phyloP scores from a whole-genome alignment of 2,888 invertebrate species.

The Trilocha varians region DNA sequence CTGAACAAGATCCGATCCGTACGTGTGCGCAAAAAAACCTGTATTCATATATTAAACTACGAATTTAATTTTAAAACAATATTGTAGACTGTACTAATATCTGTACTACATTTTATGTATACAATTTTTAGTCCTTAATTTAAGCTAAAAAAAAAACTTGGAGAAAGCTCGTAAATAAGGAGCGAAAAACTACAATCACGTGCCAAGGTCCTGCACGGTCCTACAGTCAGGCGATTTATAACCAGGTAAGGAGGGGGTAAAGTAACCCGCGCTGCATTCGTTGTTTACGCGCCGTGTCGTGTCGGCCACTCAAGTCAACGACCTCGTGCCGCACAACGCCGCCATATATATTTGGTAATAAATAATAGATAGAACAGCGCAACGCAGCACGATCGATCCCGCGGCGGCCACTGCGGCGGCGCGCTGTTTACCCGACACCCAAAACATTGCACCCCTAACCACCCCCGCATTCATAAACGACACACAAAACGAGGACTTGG shows the following conservation, averaged over 20 bases:
- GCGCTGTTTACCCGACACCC: conserved; percentile 28
- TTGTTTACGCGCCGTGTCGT: conserved; percentile 53
- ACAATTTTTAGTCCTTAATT: too few relatives aligned
- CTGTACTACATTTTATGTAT: too few relatives aligned
- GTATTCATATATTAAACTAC: too few relatives aligned
- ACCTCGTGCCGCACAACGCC: conserved; percentile 58
- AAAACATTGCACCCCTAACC: conserved; percentile 57
- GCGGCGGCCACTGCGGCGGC: conserved; percentile 53
- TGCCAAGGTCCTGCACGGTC: not conserved
- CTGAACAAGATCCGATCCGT: too few relatives aligned
- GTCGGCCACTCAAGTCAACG: conserved; percentile 41
- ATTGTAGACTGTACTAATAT: too few relatives aligned
- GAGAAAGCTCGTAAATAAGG: too few relatives aligned
- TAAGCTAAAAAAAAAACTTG: too few relatives aligned
- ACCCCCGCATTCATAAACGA: conserved; percentile 16
- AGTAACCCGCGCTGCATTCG: conserved; percentile 55
- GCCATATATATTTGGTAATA: conserved; percentile 65
- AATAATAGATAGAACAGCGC: conserved; percentile 64
- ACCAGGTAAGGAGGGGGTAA: conserved; percentile 34
- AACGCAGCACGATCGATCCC: conserved; percentile 57
- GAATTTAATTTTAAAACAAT: too few relatives aligned
- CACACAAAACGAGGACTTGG: conserved; percentile 7
- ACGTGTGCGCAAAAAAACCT: too few relatives aligned
- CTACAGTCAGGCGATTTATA: conserved; percentile 14
- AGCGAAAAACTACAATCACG: not conserved